Percentiles rank a stretch among this genome's conserved stretches.
Evolutionary conservation across 2,113 vertebrate species (phyloP).

Genomic region (Neofelis nebulosa): DNA sequence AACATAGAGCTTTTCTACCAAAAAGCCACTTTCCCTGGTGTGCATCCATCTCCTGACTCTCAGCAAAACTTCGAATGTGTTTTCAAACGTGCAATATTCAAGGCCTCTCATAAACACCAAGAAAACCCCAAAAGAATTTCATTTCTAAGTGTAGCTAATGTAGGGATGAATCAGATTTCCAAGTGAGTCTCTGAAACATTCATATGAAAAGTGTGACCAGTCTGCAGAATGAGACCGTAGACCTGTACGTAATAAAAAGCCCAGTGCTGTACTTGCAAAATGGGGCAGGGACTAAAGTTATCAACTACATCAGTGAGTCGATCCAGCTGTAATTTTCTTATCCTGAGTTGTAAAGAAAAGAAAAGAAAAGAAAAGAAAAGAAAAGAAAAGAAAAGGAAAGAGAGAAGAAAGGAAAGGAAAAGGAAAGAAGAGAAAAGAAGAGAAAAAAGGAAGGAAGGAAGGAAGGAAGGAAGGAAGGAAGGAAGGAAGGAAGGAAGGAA

Average conservation of each 20-base stretch:
- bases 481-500: neutral
- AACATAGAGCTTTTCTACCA: slow-evolving; percentile 32
- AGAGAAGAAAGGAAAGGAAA: too few relatives aligned
- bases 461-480: neutral
- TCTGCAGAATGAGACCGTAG: neutral
- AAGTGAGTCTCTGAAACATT: slow-evolving; percentile 6
- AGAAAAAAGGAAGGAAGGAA: accelerated
- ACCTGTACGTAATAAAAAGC: neutral
- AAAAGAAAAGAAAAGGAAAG: neutral
- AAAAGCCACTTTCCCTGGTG: slow-evolving; percentile 20
- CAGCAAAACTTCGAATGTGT: slow-evolving; percentile 37
- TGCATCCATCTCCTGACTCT: slow-evolving; percentile 37
- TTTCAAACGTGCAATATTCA: slow-evolving; percentile 51
- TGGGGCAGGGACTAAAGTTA: neutral
- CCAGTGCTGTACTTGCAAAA: neutral
- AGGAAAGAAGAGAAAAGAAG: neutral
- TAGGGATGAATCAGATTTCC: slow-evolving; percentile 41
- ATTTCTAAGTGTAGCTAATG: slow-evolving; percentile 31
- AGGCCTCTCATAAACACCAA: neutral
- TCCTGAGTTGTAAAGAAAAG: neutral
- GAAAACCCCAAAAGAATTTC: neutral
- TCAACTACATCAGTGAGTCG: neutral
- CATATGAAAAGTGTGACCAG: neutral
- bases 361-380: neutral
- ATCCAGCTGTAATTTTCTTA: neutral